Evolutionary conservation across 2,888 invertebrate genomes (phyloP).

Genomic region (Diaphora mendica): DNA sequence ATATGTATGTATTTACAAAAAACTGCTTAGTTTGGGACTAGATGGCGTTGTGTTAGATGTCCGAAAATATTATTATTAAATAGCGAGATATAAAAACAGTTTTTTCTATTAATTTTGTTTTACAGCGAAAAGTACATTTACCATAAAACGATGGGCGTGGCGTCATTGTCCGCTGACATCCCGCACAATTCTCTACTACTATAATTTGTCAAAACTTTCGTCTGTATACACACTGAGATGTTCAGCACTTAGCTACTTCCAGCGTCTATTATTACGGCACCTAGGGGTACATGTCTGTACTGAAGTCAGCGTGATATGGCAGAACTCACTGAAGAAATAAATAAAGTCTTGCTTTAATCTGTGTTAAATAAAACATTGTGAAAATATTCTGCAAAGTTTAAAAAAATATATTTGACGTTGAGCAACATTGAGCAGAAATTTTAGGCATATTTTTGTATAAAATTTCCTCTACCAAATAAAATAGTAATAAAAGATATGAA

Average conservation of each 20-base stretch:
- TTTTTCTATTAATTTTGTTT: not conserved
- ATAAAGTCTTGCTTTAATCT: not conserved
- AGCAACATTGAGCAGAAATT: not conserved
- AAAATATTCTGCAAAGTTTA: not conserved
- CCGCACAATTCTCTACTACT: too few species aligned
- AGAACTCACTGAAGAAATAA: not conserved
- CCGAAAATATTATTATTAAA: too few species aligned
- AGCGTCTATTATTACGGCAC: slow-evolving; percentile 3
- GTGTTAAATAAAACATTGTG: not conserved
- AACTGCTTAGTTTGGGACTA: too few species aligned
- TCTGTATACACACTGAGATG: slow-evolving; percentile 32
- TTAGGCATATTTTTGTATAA: not conserved
- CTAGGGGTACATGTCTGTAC: slow-evolving; percentile 1
- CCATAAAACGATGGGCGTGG: not conserved
- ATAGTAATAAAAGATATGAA: not conserved
- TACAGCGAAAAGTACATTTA: not conserved
- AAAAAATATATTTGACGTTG: not conserved
- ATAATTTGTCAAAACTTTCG: too few species aligned
- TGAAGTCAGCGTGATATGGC: not conserved
- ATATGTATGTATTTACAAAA: too few species aligned
- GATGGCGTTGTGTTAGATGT: too few species aligned
- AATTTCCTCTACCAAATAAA: not conserved
- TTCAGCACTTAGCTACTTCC: slow-evolving; percentile 24
- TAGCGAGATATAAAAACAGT: not conserved
- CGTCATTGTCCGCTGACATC: slow-evolving; percentile 22